A percentile compares a stretch with the other conserved stretches of the same genome.
These are phyloP conservation scores for Drosophila longiperda DNA, from an alignment of 2,888 invertebrate genomes.

Conservation along the genomic window DNA sequence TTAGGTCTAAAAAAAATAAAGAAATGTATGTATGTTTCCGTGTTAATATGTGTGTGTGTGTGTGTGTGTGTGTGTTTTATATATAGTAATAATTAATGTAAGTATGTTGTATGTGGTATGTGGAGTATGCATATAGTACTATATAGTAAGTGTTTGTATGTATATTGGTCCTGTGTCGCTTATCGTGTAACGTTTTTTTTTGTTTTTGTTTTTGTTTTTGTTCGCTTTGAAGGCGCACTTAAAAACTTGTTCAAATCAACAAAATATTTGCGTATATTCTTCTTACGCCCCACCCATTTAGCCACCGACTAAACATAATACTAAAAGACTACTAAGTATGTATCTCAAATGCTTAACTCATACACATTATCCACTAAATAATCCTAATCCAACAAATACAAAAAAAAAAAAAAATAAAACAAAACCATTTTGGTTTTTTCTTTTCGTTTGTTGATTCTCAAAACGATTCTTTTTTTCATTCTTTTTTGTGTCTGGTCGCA, in stretches of 20 bases:
- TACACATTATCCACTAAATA: constrained; percentile 10
- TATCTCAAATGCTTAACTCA: not conserved
- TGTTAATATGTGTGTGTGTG: not conserved
- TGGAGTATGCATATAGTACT: constrained; percentile 31
- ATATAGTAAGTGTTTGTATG: constrained; percentile 18
- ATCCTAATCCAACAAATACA: constrained; percentile 8
- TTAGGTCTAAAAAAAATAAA: constrained; percentile 55
- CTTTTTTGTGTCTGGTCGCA: not conserved
- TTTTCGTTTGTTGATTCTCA: not conserved
- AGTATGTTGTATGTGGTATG: constrained; percentile 9
- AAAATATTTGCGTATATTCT: constrained; percentile 27
- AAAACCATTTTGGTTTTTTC: constrained; percentile 3
- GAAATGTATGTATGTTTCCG: constrained; percentile 1
- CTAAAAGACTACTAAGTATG: constrained; percentile 17
- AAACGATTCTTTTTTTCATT: not conserved
- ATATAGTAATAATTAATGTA: constrained; percentile 12
- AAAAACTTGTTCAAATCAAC: constrained; percentile 32
- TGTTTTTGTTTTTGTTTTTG: constrained; percentile 21
- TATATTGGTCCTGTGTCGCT: constrained; percentile 38
- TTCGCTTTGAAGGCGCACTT: constrained; percentile 52
- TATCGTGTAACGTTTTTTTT: constrained; percentile 21
- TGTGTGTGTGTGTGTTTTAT: not conserved
- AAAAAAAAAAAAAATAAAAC: not conserved
- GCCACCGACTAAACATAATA: constrained; percentile 4
- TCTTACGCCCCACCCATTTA: not conserved